Evolutionary conservation across 2,888 invertebrate species (phyloP).

Genomic region (Pristionchus exspectatus): DNA sequence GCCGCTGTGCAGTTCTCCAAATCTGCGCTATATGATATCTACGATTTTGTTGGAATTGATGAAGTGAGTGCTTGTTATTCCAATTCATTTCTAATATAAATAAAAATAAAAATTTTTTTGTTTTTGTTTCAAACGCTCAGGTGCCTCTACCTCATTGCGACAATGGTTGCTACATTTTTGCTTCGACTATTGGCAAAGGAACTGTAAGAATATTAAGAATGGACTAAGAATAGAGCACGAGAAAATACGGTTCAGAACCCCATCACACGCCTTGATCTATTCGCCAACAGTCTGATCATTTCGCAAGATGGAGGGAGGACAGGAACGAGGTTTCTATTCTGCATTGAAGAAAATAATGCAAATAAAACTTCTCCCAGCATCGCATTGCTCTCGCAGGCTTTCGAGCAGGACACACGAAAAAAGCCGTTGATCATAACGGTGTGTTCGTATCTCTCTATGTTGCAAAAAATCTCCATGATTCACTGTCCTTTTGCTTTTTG

Average conservation of each 20-base stretch:
- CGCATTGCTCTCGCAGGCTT: background rate
- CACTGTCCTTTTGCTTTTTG: background rate
- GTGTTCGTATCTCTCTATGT: background rate
- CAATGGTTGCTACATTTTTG: background rate
- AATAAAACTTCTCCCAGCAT: background rate
- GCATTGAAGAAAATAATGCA: background rate
- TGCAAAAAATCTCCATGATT: background rate
- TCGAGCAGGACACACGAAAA: background rate
- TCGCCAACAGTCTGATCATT: background rate
- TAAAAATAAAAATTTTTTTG: background rate
- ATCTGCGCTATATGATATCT: background rate
- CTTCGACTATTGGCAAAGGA: background rate
- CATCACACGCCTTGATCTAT: background rate
- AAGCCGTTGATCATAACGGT: background rate
- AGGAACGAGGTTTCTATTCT: background rate
- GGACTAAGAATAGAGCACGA: background rate
- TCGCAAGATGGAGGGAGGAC: background rate
- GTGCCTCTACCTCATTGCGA: background rate
- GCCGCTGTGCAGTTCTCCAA: background rate
- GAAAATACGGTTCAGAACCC: background rate
- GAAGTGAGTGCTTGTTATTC: background rate
- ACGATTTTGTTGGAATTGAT: background rate
- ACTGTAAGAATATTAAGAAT: background rate
- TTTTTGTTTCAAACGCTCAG: too few relatives aligned
- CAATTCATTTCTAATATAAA: background rate